Conservation (phyloP, 2,797 vertebrate species). For the Phalloptychus januarius region DNA sequence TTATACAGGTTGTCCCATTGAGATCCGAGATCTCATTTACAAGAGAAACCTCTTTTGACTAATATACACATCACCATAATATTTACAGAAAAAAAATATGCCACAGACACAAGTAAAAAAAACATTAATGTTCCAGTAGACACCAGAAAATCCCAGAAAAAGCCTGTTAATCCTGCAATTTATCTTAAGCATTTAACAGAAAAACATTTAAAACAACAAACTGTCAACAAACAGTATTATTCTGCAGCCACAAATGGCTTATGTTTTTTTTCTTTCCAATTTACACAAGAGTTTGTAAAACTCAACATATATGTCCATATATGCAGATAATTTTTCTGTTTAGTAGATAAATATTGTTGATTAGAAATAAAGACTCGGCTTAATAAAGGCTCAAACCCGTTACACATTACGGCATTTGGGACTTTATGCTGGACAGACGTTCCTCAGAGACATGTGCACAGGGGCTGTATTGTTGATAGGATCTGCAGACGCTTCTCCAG, state of each 20-base stretch:
- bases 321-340: not conserved
- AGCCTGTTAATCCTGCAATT: not conserved
- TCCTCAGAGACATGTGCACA: slow-evolving; percentile 52
- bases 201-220: not conserved
- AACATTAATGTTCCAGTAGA: not conserved
- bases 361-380: not conserved
- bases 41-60: no score
- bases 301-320: not conserved
- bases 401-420: slow-evolving; percentile 18
- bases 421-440: slow-evolving; percentile 25
- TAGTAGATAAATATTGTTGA: not conserved
- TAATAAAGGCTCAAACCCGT: not conserved
- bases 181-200: not conserved
- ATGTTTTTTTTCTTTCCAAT: not conserved
- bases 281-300: not conserved
- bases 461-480: slow-evolving; percentile 62
- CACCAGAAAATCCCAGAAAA: not conserved
- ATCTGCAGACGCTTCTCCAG: slow-evolving; percentile 48
- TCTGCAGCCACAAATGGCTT: not conserved
- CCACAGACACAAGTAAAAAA: not conserved
- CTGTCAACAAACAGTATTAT: not conserved
- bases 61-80: not conserved
- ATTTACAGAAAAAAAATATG: not conserved
- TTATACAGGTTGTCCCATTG: no score
- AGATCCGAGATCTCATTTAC: no score